Percentiles rank a stretch among this genome's conserved stretches.
Evolutionary conservation across 2,888 invertebrate species (phyloP).

Genomic region (Patella pellucida): DNA sequence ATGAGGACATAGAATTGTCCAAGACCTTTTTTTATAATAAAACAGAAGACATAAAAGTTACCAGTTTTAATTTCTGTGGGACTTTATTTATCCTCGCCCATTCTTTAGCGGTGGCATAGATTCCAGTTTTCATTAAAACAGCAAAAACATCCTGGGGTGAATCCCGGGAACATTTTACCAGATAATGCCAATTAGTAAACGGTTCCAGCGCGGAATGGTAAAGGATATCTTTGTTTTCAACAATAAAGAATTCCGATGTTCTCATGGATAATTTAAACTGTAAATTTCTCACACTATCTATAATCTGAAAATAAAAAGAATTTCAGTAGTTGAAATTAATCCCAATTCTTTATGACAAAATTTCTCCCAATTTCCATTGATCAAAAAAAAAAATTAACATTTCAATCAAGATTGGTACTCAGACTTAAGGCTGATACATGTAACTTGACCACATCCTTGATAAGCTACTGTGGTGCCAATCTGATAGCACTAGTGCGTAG

Average conservation of each 20-base stretch:
- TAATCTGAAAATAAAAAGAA: constrained; percentile 46
- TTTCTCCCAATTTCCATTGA: too few relatives aligned
- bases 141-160: constrained; percentile 53
- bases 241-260: constrained; percentile 40
- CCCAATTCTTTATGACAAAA: too few relatives aligned
- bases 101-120: constrained; percentile 52
- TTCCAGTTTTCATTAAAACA: constrained; percentile 55
- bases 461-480: too few relatives aligned
- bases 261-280: constrained; percentile 52
- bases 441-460: too few relatives aligned
- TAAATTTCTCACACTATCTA: constrained; percentile 57
- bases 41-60: constrained; percentile 24
- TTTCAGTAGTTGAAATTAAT: neutral
- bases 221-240: constrained; percentile 37
- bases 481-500: too few relatives aligned
- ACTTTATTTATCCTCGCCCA: constrained; percentile 58
- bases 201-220: constrained; percentile 39
- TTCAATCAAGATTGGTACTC: too few relatives aligned
- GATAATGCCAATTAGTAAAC: constrained; percentile 57
- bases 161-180: constrained; percentile 42
- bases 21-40: neutral
- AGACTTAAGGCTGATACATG: too few relatives aligned
- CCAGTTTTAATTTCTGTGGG: constrained; percentile 42
- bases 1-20: neutral
- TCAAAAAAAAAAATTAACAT: too few relatives aligned